phyloP scores from a whole-genome alignment of 2,888 invertebrate genomes.

The Lithophane socia region DNA sequence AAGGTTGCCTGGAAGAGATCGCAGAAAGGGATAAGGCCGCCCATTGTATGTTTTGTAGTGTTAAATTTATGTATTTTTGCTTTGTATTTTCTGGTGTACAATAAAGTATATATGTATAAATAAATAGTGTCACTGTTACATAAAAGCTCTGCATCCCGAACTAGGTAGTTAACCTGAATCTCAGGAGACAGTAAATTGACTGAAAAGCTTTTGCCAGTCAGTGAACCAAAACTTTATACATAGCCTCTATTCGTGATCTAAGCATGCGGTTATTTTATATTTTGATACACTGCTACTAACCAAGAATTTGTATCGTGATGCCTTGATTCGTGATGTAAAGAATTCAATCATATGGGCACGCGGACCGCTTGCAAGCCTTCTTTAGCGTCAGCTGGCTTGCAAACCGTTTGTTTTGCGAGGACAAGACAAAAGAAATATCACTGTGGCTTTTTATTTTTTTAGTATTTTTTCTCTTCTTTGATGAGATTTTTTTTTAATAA shows the following conservation, averaged over 20 bases:
- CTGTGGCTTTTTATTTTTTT: slow-evolving; percentile 3
- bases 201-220: not conserved
- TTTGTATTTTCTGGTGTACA: too few species aligned
- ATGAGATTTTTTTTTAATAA: not conserved
- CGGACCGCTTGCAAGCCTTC: slow-evolving; percentile 48
- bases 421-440: slow-evolving; percentile 44
- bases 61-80: too few species aligned
- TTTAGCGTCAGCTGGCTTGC: slow-evolving; percentile 61
- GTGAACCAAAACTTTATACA: not conserved
- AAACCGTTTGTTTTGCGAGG: slow-evolving; percentile 55
- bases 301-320: slow-evolving; percentile 30
- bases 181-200: not conserved
- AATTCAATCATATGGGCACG: slow-evolving; percentile 62
- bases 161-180: too few species aligned
- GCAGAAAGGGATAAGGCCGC: too few species aligned
- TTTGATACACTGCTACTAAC: not conserved
- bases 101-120: too few species aligned
- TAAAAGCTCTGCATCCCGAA: too few species aligned
- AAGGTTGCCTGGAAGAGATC: too few species aligned
- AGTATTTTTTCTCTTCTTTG: not conserved
- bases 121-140: too few species aligned
- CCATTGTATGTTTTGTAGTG: too few species aligned
- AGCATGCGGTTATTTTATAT: not conserved
- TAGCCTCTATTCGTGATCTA: not conserved
- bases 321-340: slow-evolving; percentile 34